phyloP scores from a whole-genome alignment of 2,888 invertebrate genomes.

The Drosophila mettleri region DNA sequence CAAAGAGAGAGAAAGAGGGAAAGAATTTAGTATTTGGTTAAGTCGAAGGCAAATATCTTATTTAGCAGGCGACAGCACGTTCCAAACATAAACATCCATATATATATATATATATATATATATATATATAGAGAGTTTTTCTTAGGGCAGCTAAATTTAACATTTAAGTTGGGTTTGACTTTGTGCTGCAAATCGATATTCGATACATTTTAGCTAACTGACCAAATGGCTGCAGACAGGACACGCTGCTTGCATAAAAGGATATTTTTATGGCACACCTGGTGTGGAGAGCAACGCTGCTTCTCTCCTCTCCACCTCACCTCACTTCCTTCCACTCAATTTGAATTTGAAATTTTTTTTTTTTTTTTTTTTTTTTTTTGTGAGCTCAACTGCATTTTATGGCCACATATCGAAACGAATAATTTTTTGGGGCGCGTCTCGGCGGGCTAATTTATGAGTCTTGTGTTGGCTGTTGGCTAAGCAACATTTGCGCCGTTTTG shows the following conservation, averaged over 20 bases:
- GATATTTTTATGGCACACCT: slow-evolving; percentile 74
- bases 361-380: slow-evolving; percentile 36
- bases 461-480: background rate
- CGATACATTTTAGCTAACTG: slow-evolving; percentile 58
- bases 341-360: slow-evolving; percentile 58
- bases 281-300: slow-evolving; percentile 10
- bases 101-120: slow-evolving; percentile 3
- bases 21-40: background rate
- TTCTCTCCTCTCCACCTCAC: background rate
- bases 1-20: slow-evolving; percentile 39
- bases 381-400: slow-evolving; percentile 46
- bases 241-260: slow-evolving; percentile 68
- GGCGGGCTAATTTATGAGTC: slow-evolving; percentile 43
- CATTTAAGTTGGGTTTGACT: slow-evolving; percentile 1
- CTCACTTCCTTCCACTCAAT: slow-evolving; percentile 40
- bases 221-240: slow-evolving; percentile 68
- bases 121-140: slow-evolving; percentile 1
- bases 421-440: slow-evolving; percentile 40
- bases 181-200: slow-evolving; percentile 54
- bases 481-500: slow-evolving; percentile 5
- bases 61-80: slow-evolving; percentile 35
- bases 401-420: slow-evolving; percentile 31
- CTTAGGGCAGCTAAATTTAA: slow-evolving; percentile 23
- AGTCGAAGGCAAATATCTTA: slow-evolving; percentile 4
- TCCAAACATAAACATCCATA: slow-evolving; percentile 23